Evolutionary conservation across 2,888 invertebrate species (phyloP).

Genomic region (Osedax frankpressi): DNA sequence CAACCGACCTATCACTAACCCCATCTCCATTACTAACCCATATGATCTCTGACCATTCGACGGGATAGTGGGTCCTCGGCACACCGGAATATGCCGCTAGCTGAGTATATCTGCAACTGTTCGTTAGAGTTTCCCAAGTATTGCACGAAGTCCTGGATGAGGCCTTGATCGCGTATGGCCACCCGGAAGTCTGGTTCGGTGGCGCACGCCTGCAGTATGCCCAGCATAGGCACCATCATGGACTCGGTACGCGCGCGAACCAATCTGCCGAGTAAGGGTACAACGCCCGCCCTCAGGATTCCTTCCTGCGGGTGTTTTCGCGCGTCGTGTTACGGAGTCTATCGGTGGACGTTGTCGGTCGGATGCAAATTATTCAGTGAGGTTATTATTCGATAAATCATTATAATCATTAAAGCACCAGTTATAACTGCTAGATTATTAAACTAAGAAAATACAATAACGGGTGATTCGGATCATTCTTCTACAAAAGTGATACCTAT

Average conservation of each 20-base stretch:
- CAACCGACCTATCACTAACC: too few relatives aligned
- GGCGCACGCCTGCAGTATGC: not conserved
- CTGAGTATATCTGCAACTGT: not conserved
- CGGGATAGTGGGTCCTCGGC: not conserved
- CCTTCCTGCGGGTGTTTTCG: not conserved
- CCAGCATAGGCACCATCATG: not conserved
- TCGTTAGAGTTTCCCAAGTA: not conserved
- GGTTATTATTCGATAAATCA: too few relatives aligned
- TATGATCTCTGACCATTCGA: not conserved
- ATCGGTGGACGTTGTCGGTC: not conserved
- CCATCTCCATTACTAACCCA: too few relatives aligned
- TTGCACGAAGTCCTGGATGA: not conserved
- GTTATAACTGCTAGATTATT: too few relatives aligned
- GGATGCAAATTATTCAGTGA: too few relatives aligned
- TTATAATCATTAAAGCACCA: too few relatives aligned
- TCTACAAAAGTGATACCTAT: too few relatives aligned
- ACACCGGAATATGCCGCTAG: not conserved
- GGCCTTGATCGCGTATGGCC: not conserved
- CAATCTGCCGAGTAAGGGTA: not conserved
- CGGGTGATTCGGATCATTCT: too few relatives aligned
- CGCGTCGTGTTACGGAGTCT: too few relatives aligned
- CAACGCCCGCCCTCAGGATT: not conserved
- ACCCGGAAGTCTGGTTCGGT: not conserved
- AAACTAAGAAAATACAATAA: too few relatives aligned
- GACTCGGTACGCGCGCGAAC: not conserved